Conservation (phyloP, 1,140 invertebrate species). For the Drusus annulatus region DNA sequence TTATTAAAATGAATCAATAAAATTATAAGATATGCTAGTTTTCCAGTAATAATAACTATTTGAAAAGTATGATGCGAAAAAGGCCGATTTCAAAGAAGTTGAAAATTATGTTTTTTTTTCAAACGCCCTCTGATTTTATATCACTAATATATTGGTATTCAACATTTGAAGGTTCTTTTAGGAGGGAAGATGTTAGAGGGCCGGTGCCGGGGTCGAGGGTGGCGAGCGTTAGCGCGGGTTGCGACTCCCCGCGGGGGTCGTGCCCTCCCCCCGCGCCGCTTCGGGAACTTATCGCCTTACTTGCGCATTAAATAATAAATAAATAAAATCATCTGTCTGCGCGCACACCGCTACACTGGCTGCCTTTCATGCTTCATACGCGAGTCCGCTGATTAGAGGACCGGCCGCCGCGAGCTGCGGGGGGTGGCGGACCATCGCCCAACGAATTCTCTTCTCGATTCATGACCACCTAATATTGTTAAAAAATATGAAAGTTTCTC, state of each 20-base stretch:
- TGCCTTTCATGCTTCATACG: not conserved
- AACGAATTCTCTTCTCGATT: too few relatives aligned
- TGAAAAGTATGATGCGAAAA: too few relatives aligned
- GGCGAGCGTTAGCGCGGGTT: too few relatives aligned
- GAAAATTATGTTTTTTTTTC: too few relatives aligned
- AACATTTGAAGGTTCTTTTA: not conserved
- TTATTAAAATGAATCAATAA: too few relatives aligned
- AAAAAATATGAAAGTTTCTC: too few relatives aligned
- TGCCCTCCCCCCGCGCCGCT: not conserved
- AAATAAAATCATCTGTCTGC: not conserved
- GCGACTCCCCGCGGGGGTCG: not conserved
- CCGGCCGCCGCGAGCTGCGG: conserved; percentile 1
- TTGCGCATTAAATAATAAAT: not conserved
- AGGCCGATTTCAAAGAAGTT: too few relatives aligned
- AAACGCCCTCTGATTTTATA: too few relatives aligned
- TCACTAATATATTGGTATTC: too few relatives aligned
- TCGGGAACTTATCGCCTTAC: not conserved
- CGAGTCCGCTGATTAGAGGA: conserved; percentile 31
- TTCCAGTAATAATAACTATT: too few relatives aligned
- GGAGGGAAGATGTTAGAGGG: not conserved
- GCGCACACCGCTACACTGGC: not conserved
- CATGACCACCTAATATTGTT: too few relatives aligned
- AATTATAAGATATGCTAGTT: too few relatives aligned
- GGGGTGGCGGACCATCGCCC: not conserved
- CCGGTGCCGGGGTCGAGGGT: not conserved